A percentile compares a stretch with the other conserved stretches of the same genome.
These are phyloP conservation scores for Cheiracanthium punctorium DNA, from an alignment of 2,888 invertebrate species.

Conservation along the genomic window DNA sequence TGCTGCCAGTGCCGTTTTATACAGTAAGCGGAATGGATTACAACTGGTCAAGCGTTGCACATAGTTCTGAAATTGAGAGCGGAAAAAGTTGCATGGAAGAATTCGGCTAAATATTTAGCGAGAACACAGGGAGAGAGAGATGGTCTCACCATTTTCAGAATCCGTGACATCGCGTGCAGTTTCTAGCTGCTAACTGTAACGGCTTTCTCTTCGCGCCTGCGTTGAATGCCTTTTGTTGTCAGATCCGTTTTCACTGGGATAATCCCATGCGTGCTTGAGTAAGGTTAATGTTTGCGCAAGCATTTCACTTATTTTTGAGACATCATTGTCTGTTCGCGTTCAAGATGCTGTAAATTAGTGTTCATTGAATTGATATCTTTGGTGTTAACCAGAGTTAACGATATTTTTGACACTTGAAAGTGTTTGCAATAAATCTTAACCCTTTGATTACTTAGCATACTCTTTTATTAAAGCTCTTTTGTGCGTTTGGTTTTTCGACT, in stretches of 20 bases:
- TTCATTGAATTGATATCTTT: too few species aligned
- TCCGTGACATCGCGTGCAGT: slow-evolving; percentile 16
- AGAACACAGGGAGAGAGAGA: too few species aligned
- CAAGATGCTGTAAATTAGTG: background rate
- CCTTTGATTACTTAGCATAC: too few species aligned
- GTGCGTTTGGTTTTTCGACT: too few species aligned
- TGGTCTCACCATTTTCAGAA: too few species aligned
- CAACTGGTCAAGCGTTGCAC: background rate
- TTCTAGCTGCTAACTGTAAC: background rate
- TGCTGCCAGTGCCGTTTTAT: background rate
- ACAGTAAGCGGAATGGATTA: background rate
- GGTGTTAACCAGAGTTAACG: too few species aligned
- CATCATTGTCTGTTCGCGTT: background rate
- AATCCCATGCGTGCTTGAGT: slow-evolving; percentile 36
- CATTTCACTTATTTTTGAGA: background rate
- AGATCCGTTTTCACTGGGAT: slow-evolving; percentile 49
- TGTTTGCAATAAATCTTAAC: too few species aligned
- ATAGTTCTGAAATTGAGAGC: slow-evolving; percentile 9
- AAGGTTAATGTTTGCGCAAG: slow-evolving; percentile 32
- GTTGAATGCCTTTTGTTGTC: slow-evolving; percentile 28
- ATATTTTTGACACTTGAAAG: too few species aligned
- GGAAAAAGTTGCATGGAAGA: slow-evolving; percentile 17
- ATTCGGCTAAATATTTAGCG: slow-evolving; percentile 29
- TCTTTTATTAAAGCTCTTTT: too few species aligned
- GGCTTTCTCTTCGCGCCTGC: slow-evolving; percentile 26